Conservation (phyloP, 2,888 invertebrate genomes). For the Tiphia femorata region DNA sequence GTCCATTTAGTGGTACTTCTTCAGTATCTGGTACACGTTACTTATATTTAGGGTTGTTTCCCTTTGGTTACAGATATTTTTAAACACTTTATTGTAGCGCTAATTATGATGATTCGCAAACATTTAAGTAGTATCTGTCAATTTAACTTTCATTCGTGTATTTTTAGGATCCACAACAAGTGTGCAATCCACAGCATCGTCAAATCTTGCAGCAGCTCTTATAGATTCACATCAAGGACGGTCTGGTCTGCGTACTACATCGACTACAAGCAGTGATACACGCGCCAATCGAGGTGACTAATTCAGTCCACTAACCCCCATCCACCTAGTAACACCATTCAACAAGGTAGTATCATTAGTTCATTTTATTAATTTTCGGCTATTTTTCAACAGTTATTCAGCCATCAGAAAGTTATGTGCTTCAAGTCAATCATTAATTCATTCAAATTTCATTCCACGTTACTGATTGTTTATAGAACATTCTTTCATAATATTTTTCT, state of each 20-base stretch:
- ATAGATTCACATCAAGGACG: conserved; percentile 72
- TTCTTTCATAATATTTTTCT: conserved; percentile 17
- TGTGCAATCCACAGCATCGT: conserved; percentile 69
- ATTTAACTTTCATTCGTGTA: conserved; percentile 31
- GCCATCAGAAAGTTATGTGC: too few relatives aligned
- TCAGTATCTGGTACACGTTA: conserved; percentile 65
- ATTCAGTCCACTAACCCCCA: conserved; percentile 56
- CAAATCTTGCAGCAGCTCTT: conserved; percentile 73
- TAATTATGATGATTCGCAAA: neutral
- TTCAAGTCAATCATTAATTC: too few relatives aligned
- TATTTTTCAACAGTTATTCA: too few relatives aligned
- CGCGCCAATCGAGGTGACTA: conserved; percentile 66
- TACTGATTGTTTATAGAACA: conserved; percentile 31
- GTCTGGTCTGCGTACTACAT: conserved; percentile 60
- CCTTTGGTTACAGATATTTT: neutral
- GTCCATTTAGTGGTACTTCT: conserved; percentile 69
- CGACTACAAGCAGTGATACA: conserved; percentile 61
- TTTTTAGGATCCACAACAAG: conserved; percentile 64
- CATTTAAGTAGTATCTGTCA: neutral
- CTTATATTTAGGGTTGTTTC: too few relatives aligned
- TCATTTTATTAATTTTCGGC: too few relatives aligned
- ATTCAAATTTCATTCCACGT: too few relatives aligned
- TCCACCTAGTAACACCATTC: conserved; percentile 55
- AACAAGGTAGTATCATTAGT: conserved; percentile 56
- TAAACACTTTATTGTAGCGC: neutral